A percentile compares a stretch with the other conserved stretches of the same genome.
Evolutionary conservation across 2,113 vertebrate genomes (phyloP).

Genomic region (Bufo gargarizans): DNA sequence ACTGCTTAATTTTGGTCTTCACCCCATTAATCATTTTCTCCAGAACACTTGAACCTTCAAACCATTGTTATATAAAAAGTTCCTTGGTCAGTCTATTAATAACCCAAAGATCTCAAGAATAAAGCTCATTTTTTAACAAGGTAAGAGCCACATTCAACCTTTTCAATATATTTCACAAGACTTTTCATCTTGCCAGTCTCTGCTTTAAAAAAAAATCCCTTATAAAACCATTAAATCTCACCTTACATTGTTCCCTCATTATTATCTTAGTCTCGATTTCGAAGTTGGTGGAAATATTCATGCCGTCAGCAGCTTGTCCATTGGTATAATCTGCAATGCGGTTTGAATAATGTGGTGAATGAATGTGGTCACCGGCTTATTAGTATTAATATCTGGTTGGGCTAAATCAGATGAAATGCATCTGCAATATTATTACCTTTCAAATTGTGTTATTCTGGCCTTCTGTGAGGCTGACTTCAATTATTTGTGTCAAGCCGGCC

Average conservation of each 20-base stretch:
- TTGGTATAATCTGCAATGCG: slow-evolving; percentile 11
- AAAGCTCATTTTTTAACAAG: neutral
- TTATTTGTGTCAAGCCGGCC: slow-evolving; percentile 36
- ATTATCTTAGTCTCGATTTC: neutral
- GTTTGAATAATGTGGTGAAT: slow-evolving; percentile 8
- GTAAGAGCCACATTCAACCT: neutral
- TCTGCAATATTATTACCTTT: slow-evolving; percentile 41
- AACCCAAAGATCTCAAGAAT: neutral
- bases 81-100: neutral
- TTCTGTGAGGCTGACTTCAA: slow-evolving; percentile 36
- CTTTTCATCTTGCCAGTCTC: neutral
- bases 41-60: neutral
- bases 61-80: neutral
- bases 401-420: slow-evolving; percentile 42
- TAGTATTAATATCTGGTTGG: slow-evolving; percentile 48
- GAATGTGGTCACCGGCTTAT: slow-evolving; percentile 34
- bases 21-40: neutral
- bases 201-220: neutral
- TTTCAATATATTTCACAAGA: neutral
- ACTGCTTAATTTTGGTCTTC: neutral
- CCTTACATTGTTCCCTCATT: neutral
- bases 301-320: neutral
- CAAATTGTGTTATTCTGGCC: slow-evolving; percentile 29
- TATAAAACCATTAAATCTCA: slow-evolving; percentile 26
- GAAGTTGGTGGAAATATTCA: neutral